These are phyloP conservation scores for Martes martes DNA, from an alignment of 2,113 vertebrate genomes.

Conservation along the genomic window DNA sequence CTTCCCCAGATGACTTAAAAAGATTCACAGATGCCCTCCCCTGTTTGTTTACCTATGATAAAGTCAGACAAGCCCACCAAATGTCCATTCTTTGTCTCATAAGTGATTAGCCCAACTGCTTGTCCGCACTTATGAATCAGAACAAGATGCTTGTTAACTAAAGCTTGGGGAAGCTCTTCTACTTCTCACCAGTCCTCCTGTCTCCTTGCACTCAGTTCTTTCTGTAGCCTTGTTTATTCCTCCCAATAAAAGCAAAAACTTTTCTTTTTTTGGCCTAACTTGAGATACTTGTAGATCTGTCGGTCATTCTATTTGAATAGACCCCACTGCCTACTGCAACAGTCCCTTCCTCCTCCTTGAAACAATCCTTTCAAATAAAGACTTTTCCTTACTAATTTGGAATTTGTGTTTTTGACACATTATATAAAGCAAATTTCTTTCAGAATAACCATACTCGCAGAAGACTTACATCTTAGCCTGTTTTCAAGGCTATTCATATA, in stretches of 20 bases:
- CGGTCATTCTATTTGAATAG: background rate
- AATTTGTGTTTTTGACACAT: conserved; percentile 22
- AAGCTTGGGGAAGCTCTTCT: background rate
- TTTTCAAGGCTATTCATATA: conserved; percentile 5
- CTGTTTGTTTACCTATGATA: background rate
- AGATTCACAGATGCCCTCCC: background rate
- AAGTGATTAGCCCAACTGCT: background rate
- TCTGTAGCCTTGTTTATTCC: background rate
- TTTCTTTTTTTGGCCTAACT: background rate
- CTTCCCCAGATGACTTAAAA: background rate
- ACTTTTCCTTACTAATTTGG: background rate
- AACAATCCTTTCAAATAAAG: conserved; percentile 3
- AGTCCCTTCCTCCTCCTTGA: background rate
- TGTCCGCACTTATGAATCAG: background rate
- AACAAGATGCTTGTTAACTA: background rate
- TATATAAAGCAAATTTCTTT: background rate
- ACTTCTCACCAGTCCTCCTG: background rate
- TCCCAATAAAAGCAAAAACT: background rate
- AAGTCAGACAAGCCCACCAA: background rate
- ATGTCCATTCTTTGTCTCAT: conserved; percentile 1
- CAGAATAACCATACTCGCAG: background rate
- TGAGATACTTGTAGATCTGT: background rate
- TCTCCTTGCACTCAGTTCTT: background rate
- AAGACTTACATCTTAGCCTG: background rate
- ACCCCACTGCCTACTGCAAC: background rate